Percentiles rank a stretch among this genome's conserved stretches.
phyloP scores from a whole-genome alignment of 2,797 vertebrate genomes.

The Coreius guichenoti region DNA sequence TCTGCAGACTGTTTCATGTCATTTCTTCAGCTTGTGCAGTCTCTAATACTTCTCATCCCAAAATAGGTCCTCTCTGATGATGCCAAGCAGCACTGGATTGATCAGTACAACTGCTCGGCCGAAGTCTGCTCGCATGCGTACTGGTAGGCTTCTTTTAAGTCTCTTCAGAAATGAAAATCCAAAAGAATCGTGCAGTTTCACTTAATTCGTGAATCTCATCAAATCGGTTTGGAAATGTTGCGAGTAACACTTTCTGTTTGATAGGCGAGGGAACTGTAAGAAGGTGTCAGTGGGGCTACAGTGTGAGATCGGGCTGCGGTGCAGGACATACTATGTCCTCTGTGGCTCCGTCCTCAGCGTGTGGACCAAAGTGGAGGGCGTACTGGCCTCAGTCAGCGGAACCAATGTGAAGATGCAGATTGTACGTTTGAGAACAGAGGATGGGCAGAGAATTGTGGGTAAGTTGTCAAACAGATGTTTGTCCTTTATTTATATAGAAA shows the following conservation, averaged over 20 bases:
- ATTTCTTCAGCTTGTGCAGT: not conserved
- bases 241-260: not conserved
- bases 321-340: constrained; percentile 92
- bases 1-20: not conserved
- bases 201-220: not conserved
- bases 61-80: constrained; percentile 92
- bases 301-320: constrained; percentile 94
- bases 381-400: constrained; percentile 93
- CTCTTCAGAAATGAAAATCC: not conserved
- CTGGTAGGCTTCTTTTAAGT: constrained; percentile 80
- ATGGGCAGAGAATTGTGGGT: constrained; percentile 97
- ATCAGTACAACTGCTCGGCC: constrained; percentile 93
- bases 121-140: constrained; percentile 95
- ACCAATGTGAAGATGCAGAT: constrained; percentile 98
- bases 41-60: not conserved
- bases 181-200: not conserved
- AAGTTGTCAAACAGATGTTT: constrained; percentile 59
- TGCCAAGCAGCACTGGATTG: constrained; percentile 91
- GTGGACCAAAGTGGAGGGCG: constrained; percentile 97
- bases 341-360: constrained; percentile 97
- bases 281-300: constrained; percentile 92
- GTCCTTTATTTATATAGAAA: too few relatives aligned
- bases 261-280: constrained; percentile 97
- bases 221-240: not conserved
- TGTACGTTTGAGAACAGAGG: constrained; percentile 93